Conservation (phyloP, 2,113 vertebrate genomes). For the Prietella phreatophila region DNA sequence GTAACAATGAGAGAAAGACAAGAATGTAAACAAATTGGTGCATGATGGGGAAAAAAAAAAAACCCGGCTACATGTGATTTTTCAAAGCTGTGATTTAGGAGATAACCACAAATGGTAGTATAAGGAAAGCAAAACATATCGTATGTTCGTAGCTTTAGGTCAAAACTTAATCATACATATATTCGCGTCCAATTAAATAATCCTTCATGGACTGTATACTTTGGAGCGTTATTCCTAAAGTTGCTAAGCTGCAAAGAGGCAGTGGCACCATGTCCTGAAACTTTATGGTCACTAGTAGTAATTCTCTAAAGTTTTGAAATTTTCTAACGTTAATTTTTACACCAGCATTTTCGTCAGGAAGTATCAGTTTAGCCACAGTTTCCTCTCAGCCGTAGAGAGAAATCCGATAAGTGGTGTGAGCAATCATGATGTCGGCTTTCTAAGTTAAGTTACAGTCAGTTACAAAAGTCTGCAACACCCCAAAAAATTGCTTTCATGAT, state of each 20-base stretch:
- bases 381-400: neutral
- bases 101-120: neutral
- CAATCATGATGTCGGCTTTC: neutral
- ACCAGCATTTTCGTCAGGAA: neutral
- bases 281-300: neutral
- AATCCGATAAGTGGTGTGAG: neutral
- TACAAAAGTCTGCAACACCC: neutral
- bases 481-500: neutral
- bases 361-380: conserved; percentile 26
- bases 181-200: neutral
- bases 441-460: neutral
- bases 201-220: neutral
- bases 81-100: neutral
- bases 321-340: neutral
- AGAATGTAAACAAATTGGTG: neutral
- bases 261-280: neutral
- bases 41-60: neutral
- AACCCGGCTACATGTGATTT: neutral
- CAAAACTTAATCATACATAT: neutral
- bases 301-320: neutral
- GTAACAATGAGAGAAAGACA: neutral
- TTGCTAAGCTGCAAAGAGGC: neutral
- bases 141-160: neutral
- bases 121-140: neutral
- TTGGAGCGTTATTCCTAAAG: neutral